Base-by-base conservation (phyloP, 64 coral and sea anemone species). In the Dendrophyllia cribrosa region DNA sequence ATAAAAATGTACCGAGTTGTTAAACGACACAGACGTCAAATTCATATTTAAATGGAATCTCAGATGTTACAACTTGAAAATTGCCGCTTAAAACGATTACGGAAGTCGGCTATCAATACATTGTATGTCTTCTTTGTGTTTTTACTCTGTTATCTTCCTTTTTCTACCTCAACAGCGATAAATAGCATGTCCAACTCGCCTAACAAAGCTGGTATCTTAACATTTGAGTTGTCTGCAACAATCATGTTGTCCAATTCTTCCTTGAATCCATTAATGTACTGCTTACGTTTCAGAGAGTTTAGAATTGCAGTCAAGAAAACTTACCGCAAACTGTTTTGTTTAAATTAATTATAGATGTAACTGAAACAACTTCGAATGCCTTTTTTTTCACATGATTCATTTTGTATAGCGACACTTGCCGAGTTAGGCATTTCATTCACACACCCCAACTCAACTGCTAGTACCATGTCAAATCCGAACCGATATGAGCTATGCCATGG, bases 261-360 rank as follows among this genome's bases (percentile, higher is more conserved):
- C 3, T 44, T 81, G n/a, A 81, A 81, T 61, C 77, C 77, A 7
- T 1, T 81, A 24, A 81, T 81, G 77, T 81, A 81, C 53, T 81
- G 77, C 8, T 34, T 81, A 2, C 77, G 77, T 62, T 58, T 81
- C 6, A n/a, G 12, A 61, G 56, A 61, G 25, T 81, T 81, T 51
- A 60, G 77, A 43, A 55, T 25, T 16, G 77, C 77, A 7, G 25
- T 81, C 11, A 81, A 62, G 56, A 81, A 81, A 61, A 81, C 55
- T 6, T 81, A 81, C 24, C 56, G 51, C 10, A 11, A 20, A 58
- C 23, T 78, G 13, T 25, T 78, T 58, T 59, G 75, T 34, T 34
- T 34, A 34, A 34, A 34, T 34, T 34, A 34, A 34, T 34, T 34
- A 34, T 34, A 34, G 34, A 34, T 34, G 34, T 34, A 34, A 34